Conservation (phyloP, 2,113 vertebrate species). For the Recurvirostra avosetta region DNA sequence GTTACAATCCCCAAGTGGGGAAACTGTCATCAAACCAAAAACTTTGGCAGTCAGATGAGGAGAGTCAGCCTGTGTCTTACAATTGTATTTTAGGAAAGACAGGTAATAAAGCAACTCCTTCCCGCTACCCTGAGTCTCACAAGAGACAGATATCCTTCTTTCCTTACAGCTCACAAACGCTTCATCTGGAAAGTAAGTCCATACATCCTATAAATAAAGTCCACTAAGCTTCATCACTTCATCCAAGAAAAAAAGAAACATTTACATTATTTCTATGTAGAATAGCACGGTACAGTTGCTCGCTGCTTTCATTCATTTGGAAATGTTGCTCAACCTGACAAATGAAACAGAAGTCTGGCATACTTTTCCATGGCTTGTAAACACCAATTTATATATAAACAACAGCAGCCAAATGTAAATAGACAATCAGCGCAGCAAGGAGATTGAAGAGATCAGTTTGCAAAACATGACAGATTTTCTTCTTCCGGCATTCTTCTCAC, state of each 20-base stretch:
- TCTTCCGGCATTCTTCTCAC: conserved; percentile 43
- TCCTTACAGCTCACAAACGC: background rate
- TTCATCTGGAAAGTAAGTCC: background rate
- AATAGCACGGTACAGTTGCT: background rate
- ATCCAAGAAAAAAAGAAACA: conserved; percentile 30
- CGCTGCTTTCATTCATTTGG: conserved; percentile 38
- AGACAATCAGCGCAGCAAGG: conserved; percentile 26
- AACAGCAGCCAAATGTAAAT: conserved; percentile 57
- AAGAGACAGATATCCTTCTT: background rate
- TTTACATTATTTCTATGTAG: conserved; percentile 10
- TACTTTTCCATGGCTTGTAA: conserved; percentile 51
- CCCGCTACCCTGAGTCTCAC: background rate
- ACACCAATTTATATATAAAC: conserved; percentile 44
- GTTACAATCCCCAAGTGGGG: background rate
- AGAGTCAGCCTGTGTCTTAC: background rate
- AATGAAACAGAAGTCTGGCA: conserved; percentile 55
- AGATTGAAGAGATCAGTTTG: conserved; percentile 42
- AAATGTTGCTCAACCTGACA: conserved; percentile 57
- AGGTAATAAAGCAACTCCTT: background rate
- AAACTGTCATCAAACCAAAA: background rate
- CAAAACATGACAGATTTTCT: conserved; percentile 28
- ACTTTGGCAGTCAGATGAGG: background rate
- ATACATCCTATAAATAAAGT: background rate
- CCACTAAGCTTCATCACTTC: background rate
- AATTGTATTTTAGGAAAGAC: background rate